A percentile compares a stretch with the other conserved stretches of the same genome.
These are phyloP conservation scores for Heliconius ethilla DNA, from an alignment of 2,888 invertebrate genomes.

Conservation along the genomic window DNA sequence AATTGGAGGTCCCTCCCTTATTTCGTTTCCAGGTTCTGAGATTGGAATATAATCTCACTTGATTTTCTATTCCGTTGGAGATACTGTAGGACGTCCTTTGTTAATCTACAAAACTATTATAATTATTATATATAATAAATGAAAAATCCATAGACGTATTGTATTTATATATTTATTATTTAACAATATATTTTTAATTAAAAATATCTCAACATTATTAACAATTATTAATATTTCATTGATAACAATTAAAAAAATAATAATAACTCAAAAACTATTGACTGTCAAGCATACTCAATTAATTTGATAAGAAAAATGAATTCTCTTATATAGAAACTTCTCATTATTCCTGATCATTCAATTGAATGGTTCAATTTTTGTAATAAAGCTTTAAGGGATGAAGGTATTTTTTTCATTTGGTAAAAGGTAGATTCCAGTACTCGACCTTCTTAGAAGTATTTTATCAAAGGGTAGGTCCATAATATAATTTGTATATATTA, in stretches of 20 bases:
- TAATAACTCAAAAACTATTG: neutral
- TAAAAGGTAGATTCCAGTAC: slow-evolving; percentile 24
- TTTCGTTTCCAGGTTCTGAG: slow-evolving; percentile 37
- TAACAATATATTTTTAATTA: too few species aligned
- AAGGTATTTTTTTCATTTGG: slow-evolving; percentile 30
- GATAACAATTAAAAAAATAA: neutral
- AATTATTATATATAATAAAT: neutral
- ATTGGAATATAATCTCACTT: slow-evolving; percentile 38
- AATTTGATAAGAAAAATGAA: slow-evolving; percentile 12
- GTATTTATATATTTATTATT: too few species aligned
- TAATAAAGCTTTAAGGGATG: slow-evolving; percentile 25
- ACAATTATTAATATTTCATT: neutral
- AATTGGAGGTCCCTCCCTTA: slow-evolving; percentile 28
- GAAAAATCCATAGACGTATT: too few species aligned
- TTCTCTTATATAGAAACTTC: slow-evolving; percentile 25
- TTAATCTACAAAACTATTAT: slow-evolving; percentile 22
- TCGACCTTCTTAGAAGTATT: slow-evolving; percentile 28
- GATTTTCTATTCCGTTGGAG: slow-evolving; percentile 38
- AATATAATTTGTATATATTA: slow-evolving; percentile 7
- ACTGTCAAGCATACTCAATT: neutral
- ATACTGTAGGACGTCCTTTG: slow-evolving; percentile 6
- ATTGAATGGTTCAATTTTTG: slow-evolving; percentile 31
- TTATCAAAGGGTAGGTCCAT: slow-evolving; percentile 8
- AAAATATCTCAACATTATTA: neutral
- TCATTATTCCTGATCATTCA: slow-evolving; percentile 34